phyloP scores from a whole-genome alignment of 2,888 invertebrate species.

The Meta bourneti region DNA sequence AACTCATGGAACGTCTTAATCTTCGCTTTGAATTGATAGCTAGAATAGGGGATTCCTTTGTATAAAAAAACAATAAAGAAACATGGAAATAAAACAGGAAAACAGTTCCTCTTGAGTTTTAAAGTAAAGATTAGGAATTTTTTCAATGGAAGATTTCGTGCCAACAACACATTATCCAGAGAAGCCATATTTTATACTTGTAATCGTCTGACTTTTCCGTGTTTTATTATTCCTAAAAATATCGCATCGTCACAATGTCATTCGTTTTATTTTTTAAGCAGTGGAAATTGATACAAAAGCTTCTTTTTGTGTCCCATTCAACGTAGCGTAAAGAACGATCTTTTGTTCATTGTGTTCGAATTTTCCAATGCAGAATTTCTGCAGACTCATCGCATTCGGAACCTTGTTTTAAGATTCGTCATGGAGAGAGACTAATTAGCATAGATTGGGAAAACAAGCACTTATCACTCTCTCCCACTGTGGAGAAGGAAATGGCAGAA shows the following conservation, averaged over 20 bases:
- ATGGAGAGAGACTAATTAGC: slow-evolving; percentile 24
- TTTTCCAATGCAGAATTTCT: slow-evolving; percentile 53
- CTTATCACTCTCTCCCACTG: slow-evolving; percentile 1
- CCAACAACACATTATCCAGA: not conserved
- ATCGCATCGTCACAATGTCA: slow-evolving; percentile 18
- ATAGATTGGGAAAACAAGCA: slow-evolving; percentile 7
- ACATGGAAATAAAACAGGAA: too few species aligned
- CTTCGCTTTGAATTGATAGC: too few species aligned
- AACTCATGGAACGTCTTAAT: too few species aligned
- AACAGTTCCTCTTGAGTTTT: not conserved
- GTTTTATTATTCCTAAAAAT: slow-evolving; percentile 10
- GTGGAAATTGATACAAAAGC: slow-evolving; percentile 35
- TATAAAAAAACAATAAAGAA: too few species aligned
- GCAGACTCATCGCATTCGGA: slow-evolving; percentile 33
- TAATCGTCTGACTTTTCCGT: not conserved
- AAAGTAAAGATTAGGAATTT: not conserved
- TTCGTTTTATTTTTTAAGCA: slow-evolving; percentile 8
- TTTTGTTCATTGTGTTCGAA: slow-evolving; percentile 53
- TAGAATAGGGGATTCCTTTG: too few species aligned
- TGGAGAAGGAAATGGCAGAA: not conserved
- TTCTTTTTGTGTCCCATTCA: slow-evolving; percentile 25
- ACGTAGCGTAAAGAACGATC: slow-evolving; percentile 38
- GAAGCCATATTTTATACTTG: not conserved
- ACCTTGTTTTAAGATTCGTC: slow-evolving; percentile 16
- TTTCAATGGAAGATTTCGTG: not conserved